A percentile compares a stretch with the other conserved stretches of the same genome.
Evolutionary conservation across 2,797 vertebrate genomes (phyloP).

Genomic region (Chanos chanos): DNA sequence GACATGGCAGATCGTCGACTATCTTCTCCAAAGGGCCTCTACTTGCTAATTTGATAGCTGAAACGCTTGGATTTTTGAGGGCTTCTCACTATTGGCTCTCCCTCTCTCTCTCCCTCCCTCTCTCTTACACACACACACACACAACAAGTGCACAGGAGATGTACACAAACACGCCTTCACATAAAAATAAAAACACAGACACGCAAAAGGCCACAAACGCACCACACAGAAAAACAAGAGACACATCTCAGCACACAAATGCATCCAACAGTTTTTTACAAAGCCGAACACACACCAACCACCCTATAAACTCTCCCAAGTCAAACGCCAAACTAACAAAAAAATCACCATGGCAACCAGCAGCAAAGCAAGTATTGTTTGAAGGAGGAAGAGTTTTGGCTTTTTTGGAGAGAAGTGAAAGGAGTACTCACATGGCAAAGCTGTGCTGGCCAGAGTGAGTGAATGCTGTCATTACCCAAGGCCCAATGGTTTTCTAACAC

Average conservation of each 20-base stretch:
- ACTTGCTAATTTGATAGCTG: no score
- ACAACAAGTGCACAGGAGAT: not conserved
- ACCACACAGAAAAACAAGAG: not conserved
- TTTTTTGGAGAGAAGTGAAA: not conserved
- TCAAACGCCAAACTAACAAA: not conserved
- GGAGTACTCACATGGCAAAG: not conserved
- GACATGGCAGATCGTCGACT: no score
- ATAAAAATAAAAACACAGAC: not conserved
- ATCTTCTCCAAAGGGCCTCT: no score
- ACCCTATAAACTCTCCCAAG: no score
- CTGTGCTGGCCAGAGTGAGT: not conserved
- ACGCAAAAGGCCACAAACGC: not conserved
- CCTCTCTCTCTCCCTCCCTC: not conserved
- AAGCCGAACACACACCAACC: not conserved
- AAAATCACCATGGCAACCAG: conserved; percentile 12
- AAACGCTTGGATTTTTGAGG: no score
- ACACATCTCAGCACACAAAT: not conserved
- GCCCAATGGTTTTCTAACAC: not conserved
- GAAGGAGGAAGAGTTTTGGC: not conserved
- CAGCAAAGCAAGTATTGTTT: conserved; percentile 25
- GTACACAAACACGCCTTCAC: not conserved
- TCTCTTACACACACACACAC: not conserved
- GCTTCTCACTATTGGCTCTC: no score
- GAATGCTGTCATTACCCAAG: not conserved
- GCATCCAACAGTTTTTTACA: not conserved